A percentile compares a stretch with the other conserved stretches of the same genome.
Evolutionary conservation across 2,113 vertebrate species (phyloP).

Genomic region (Cheirogaleus medius): DNA sequence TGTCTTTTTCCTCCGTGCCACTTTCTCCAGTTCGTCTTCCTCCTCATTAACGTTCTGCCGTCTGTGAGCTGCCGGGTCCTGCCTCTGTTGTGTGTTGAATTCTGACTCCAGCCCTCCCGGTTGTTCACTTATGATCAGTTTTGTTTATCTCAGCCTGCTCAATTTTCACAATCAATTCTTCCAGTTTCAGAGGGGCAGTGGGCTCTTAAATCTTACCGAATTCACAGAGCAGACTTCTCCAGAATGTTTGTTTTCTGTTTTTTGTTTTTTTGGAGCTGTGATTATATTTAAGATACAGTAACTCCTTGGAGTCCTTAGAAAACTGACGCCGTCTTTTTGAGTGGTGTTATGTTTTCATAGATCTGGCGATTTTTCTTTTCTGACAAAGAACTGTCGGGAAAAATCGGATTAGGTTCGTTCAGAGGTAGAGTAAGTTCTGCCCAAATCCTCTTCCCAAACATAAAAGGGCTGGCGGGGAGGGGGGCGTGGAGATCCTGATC

Average conservation of each 20-base stretch:
- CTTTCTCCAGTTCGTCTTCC: not conserved
- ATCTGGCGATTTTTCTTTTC: not conserved
- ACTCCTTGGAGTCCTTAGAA: not conserved
- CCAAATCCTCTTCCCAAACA: not conserved
- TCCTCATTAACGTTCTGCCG: not conserved
- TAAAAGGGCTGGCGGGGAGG: not conserved
- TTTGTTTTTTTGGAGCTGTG: no score
- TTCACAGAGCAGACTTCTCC: not conserved
- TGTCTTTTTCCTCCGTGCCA: not conserved
- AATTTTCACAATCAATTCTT: not conserved
- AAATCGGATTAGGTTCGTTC: not conserved
- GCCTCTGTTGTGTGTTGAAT: fast-evolving
- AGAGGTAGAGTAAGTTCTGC: not conserved
- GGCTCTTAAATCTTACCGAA: not conserved
- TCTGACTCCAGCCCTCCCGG: not conserved
- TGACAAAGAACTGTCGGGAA: not conserved
- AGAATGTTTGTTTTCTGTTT: no score
- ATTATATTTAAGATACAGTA: not conserved
- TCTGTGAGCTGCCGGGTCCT: fast-evolving
- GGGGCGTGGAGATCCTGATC: not conserved
- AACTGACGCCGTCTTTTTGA: not conserved
- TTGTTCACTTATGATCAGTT: not conserved
- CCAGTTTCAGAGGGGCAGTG: not conserved
- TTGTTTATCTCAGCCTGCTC: not conserved
- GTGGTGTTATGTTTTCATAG: not conserved